Percentiles rank a stretch among this genome's conserved stretches.
Conservation (phyloP, 2,113 vertebrate genomes). For the Plestiodon gilberti region DNA sequence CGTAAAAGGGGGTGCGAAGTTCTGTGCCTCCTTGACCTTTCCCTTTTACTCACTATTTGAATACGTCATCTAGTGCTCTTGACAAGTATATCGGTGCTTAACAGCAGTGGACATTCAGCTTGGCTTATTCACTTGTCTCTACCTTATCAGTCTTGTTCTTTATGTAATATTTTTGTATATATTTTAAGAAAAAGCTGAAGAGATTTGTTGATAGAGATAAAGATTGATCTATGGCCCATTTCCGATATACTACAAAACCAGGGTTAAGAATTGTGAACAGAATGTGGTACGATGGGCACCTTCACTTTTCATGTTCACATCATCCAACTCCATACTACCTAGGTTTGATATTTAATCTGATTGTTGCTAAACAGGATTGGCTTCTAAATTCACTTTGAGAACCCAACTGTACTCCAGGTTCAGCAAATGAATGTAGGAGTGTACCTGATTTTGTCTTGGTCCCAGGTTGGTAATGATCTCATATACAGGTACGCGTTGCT, state of each 20-base stretch:
- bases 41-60: neutral
- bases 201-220: neutral
- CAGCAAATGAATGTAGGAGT: neutral
- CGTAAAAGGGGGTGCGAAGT: too few species aligned
- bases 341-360: neutral
- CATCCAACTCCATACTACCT: too few species aligned
- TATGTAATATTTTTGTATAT: neutral
- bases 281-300: neutral
- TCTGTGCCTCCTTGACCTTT: neutral
- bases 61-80: neutral
- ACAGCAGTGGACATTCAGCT: neutral
- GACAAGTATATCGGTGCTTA: neutral
- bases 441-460: neutral
- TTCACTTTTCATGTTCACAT: too few species aligned
- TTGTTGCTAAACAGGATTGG: neutral
- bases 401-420: neutral
- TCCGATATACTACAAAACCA: neutral
- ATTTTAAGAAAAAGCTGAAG: neutral
- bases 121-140: neutral
- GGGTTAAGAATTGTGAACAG: too few species aligned
- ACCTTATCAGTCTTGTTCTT: neutral
- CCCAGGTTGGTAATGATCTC: neutral
- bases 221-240: neutral
- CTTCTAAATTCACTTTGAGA: neutral
- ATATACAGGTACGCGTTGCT: neutral